Conservation (phyloP, 2,888 invertebrate genomes). For the Drosophila neotestacea region DNA sequence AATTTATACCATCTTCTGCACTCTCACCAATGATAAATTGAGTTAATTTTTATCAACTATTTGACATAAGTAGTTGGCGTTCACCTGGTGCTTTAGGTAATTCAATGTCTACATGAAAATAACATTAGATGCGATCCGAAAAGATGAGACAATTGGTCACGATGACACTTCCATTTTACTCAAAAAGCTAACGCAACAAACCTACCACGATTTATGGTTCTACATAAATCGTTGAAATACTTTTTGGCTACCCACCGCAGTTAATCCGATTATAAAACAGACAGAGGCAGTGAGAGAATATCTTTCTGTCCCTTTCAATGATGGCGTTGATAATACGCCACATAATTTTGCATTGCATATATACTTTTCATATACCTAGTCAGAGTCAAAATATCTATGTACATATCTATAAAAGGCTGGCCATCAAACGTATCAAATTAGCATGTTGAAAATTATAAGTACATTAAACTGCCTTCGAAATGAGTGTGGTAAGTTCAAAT, state of each 20-base stretch:
- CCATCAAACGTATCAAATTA: slow-evolving; percentile 59
- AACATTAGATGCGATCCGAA: slow-evolving; percentile 53
- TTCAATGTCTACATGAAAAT: slow-evolving; percentile 52
- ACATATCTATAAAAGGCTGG: slow-evolving; percentile 13
- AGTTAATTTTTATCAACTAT: slow-evolving; percentile 31
- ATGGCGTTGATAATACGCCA: slow-evolving; percentile 44
- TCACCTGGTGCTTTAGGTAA: slow-evolving; percentile 48
- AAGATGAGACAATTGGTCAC: slow-evolving; percentile 33
- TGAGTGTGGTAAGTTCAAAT: slow-evolving; percentile 48
- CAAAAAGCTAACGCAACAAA: slow-evolving; percentile 47
- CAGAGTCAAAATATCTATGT: neutral
- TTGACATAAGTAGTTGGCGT: slow-evolving; percentile 16
- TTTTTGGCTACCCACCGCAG: slow-evolving; percentile 78
- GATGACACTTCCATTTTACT: slow-evolving; percentile 58
- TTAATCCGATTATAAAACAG: slow-evolving; percentile 78
- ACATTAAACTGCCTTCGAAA: slow-evolving; percentile 49
- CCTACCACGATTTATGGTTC: slow-evolving; percentile 70
- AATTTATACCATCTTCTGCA: neutral
- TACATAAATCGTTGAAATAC: slow-evolving; percentile 76
- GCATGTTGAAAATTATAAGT: slow-evolving; percentile 64
- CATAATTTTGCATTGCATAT: slow-evolving; percentile 55
- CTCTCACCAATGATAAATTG: neutral
- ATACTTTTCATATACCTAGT: slow-evolving; percentile 19
- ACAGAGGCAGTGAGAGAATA: neutral
- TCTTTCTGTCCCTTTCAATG: slow-evolving; percentile 13